A percentile compares a stretch with the other conserved stretches of the same genome.
These are phyloP conservation scores for Zhengitettix transpicula DNA, from an alignment of 2,888 invertebrate genomes.

Conservation along the genomic window DNA sequence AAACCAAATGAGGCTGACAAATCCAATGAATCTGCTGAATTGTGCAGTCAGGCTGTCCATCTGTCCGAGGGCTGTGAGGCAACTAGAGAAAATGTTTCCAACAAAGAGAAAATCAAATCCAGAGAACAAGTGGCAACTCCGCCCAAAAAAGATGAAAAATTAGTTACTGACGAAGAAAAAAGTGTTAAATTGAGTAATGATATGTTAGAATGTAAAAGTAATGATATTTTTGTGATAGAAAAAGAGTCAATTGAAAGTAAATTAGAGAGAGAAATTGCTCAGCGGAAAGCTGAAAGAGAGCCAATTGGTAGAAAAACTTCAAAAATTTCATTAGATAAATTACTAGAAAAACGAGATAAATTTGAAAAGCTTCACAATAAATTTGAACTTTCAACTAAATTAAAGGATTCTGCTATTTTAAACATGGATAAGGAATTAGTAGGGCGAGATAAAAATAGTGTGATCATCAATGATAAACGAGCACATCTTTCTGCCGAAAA, in stretches of 20 bases:
- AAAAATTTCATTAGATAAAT: constrained; percentile 35
- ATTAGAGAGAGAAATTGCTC: constrained; percentile 27
- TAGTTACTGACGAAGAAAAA: background rate
- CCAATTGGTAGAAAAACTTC: constrained; percentile 28
- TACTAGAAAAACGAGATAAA: constrained; percentile 26
- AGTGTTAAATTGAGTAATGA: background rate
- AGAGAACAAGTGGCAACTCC: background rate
- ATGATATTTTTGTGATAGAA: background rate
- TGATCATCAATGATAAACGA: background rate
- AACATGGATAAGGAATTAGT: background rate
- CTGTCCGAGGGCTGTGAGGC: constrained; percentile 3
- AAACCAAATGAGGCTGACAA: constrained; percentile 21
- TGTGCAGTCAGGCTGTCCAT: constrained; percentile 8
- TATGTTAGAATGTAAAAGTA: background rate
- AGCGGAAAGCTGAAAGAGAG: constrained; percentile 24
- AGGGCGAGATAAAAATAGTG: constrained; percentile 1
- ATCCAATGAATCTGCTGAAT: background rate
- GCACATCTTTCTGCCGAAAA: background rate
- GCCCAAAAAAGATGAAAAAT: background rate
- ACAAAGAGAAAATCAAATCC: constrained; percentile 41
- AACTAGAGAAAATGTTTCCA: constrained; percentile 2
- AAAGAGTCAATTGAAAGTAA: constrained; percentile 13
- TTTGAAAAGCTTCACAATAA: background rate
- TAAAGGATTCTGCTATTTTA: background rate
- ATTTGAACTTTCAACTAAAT: no score